Evolutionary conservation across 2,888 invertebrate genomes (phyloP), one percentile per base, ranked within the genome.

Genomic region (Aleiodes leptofemur): DNA sequence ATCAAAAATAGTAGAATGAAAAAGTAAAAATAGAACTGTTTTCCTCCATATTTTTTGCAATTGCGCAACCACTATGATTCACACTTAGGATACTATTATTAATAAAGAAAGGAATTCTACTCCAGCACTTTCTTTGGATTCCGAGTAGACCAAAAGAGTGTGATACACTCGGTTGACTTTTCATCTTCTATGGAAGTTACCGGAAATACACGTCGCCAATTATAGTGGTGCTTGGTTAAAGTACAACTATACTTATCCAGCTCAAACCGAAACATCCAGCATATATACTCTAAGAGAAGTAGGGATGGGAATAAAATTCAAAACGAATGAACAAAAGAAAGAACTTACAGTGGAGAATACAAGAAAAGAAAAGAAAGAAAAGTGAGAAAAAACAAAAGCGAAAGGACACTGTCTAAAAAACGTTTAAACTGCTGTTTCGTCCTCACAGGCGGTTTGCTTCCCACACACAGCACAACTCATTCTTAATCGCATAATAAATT

Each of bases 151-250:
- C 59, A 76, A 74, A 76, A 74, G 61, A 74, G 70, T 69, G 78
- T 72, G 73, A 74, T 77, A 77, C 76, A 73, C 76, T 72, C 76
- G 79, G 76, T 74, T 81, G 84, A 84, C 84, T 84, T 84, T 84
- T 82, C 76, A 70, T 73, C 78, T 51, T 29, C 50, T 51, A 68
- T 68, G 77, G 76, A 9, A 75, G 76, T 74, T 78, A 80, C 80
- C 83, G 84, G 84, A 84, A 84, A 81, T 79, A 78, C 81, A 76
- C 77, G 78, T 29, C 70, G 78, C 77, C 81, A 78, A 79, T 81
- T 79, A 80, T 78, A 77, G 79, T 73, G 51, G 31, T 50, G 29
- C 51, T 51, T 68, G 50, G 68, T 51, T 64, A 51, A 68, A 68
- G 51, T 68, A 51, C 68, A 51, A 43, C 48, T 64, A 43, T 64